phyloP scores from a whole-genome alignment of 2,888 invertebrate genomes.

The Ischnus inquisitorius region DNA sequence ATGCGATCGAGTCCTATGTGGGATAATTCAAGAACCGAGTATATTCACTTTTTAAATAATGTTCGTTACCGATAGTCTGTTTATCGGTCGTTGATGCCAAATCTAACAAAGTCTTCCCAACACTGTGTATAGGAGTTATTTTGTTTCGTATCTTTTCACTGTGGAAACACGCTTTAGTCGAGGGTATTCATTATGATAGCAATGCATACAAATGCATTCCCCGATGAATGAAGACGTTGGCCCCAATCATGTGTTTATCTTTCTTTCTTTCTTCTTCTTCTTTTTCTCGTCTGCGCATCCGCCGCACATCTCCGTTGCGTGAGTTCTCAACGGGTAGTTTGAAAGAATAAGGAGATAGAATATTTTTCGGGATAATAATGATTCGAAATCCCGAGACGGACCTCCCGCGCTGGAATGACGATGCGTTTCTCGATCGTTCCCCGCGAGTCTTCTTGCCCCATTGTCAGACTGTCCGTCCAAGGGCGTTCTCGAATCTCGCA shows the following conservation, averaged over 20 bases:
- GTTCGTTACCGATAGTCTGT: background rate
- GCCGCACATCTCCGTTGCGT: conserved; percentile 52
- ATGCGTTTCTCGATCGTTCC: conserved; percentile 77
- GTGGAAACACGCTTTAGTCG: conserved; percentile 28
- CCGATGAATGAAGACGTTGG: conserved; percentile 54
- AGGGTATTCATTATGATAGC: conserved; percentile 62
- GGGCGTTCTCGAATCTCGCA: conserved; percentile 72
- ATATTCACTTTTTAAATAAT: background rate
- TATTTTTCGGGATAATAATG: conserved; percentile 74
- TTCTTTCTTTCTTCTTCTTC: conserved; percentile 58
- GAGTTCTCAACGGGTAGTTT: conserved; percentile 14
- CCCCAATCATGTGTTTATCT: conserved; percentile 62
- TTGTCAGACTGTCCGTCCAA: conserved; percentile 77
- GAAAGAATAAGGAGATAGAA: conserved; percentile 45
- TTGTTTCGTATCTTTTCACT: conserved; percentile 30
- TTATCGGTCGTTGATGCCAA: conserved; percentile 7
- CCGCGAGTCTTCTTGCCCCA: conserved; percentile 72
- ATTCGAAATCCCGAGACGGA: conserved; percentile 78
- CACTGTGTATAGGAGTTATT: background rate
- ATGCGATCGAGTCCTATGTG: too few species aligned
- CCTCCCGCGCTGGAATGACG: conserved; percentile 82
- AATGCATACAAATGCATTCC: conserved; percentile 24
- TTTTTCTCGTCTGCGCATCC: conserved; percentile 35
- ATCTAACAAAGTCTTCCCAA: conserved; percentile 23
- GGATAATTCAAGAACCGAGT: background rate